Evolutionary conservation across 2,113 vertebrate species (phyloP).

Genomic region (Accipiter cooperii): DNA sequence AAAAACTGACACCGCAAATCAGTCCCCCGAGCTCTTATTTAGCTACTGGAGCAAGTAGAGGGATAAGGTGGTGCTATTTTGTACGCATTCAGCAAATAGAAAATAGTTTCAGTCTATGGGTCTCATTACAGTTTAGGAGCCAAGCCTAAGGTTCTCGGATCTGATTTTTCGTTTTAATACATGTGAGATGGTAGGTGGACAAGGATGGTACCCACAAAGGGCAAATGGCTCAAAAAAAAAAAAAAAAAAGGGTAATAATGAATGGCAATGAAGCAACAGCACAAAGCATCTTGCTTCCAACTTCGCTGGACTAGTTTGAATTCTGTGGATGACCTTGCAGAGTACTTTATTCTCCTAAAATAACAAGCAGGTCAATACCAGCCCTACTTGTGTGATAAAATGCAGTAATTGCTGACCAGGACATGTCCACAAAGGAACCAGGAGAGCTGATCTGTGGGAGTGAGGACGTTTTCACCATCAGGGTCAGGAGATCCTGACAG

Average conservation of each 20-base stretch:
- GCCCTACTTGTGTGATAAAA: slow-evolving; percentile 35
- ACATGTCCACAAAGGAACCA: background rate
- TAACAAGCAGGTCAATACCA: slow-evolving; percentile 25
- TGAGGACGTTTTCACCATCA: background rate
- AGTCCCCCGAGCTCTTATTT: background rate
- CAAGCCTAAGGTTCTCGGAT: background rate
- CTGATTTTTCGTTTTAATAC: background rate
- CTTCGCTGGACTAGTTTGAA: background rate
- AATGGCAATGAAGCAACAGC: background rate
- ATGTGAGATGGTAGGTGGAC: fast-evolving
- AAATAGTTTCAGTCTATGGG: background rate
- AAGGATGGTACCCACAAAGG: background rate
- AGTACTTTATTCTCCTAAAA: slow-evolving; percentile 26
- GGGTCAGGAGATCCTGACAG: slow-evolving; percentile 33
- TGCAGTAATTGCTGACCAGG: slow-evolving; percentile 23
- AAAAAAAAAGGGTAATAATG: background rate
- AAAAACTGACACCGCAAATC: background rate
- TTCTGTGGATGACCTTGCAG: slow-evolving; percentile 3
- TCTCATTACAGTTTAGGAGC: background rate
- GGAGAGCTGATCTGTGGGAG: background rate
- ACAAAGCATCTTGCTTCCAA: background rate
- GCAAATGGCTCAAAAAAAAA: background rate
- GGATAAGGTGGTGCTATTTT: background rate
- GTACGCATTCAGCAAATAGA: background rate
- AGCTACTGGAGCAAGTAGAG: background rate